Evolutionary conservation across 2,888 invertebrate species (phyloP).

Genomic region (Odontocerum albicorne): DNA sequence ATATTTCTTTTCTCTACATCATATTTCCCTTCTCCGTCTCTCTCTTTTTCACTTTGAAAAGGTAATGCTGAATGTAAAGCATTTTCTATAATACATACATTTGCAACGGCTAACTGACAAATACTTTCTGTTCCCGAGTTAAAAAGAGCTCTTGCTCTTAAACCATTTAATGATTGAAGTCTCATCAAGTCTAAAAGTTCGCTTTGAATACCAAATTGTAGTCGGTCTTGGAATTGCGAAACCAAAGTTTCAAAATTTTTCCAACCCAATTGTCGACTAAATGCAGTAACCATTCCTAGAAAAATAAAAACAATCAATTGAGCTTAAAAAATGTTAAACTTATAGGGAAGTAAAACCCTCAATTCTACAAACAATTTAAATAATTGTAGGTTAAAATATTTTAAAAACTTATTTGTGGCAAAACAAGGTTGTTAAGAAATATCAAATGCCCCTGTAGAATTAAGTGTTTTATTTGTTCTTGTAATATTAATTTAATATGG

Average conservation of each 20-base stretch:
- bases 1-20: conserved; percentile 68
- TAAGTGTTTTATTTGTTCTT: too few relatives aligned
- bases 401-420: too few relatives aligned
- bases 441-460: too few relatives aligned
- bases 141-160: conserved; percentile 81
- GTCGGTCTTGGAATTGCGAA: conserved; percentile 89
- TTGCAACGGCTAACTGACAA: conserved; percentile 75
- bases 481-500: too few relatives aligned
- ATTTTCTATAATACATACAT: conserved; percentile 69
- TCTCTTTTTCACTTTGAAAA: conserved; percentile 80
- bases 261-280: conserved; percentile 93
- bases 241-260: conserved; percentile 84
- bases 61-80: conserved; percentile 77
- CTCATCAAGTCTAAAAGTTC: conserved; percentile 91
- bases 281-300: conserved; percentile 93
- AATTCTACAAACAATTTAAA: too few relatives aligned
- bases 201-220: conserved; percentile 91
- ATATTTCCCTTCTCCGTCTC: conserved; percentile 67
- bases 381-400: too few relatives aligned
- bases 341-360: too few relatives aligned
- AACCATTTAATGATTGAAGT: conserved; percentile 79
- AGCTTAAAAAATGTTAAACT: too few relatives aligned
- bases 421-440: too few relatives aligned
- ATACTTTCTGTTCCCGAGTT: conserved; percentile 79
- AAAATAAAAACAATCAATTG: too few relatives aligned